phyloP scores from a whole-genome alignment of 2,888 invertebrate genomes.

The Drosophila stalkeri region DNA sequence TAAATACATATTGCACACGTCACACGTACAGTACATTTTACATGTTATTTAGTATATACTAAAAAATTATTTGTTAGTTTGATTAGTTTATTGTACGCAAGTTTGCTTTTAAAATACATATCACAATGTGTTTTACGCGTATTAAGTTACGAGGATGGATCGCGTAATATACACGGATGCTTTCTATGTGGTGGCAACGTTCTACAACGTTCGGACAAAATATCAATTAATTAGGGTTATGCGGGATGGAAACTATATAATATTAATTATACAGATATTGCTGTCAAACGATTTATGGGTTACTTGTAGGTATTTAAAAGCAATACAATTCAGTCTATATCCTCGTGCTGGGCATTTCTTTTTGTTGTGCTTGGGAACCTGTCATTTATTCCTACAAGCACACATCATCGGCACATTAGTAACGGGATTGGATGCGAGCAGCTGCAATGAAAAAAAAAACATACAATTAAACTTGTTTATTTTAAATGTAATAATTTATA shows the following conservation, averaged over 20 bases:
- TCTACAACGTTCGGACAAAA: constrained; percentile 33
- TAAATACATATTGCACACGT: constrained; percentile 33
- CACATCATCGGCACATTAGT: constrained; percentile 23
- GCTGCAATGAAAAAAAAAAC: not conserved
- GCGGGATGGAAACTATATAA: constrained; percentile 19
- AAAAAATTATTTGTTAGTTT: constrained; percentile 35
- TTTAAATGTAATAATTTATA: not conserved
- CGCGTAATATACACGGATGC: constrained; percentile 38
- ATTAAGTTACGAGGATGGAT: constrained; percentile 7
- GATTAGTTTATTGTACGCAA: constrained; percentile 46
- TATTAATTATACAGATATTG: constrained; percentile 15
- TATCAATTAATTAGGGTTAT: constrained; percentile 30
- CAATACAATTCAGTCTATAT: constrained; percentile 48
- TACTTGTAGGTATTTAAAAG: constrained; percentile 10
- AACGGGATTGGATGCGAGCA: constrained; percentile 46
- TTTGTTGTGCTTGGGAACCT: constrained; percentile 3
- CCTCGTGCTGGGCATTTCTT: constrained; percentile 25
- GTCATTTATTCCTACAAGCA: not conserved
- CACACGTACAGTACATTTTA: constrained; percentile 27
- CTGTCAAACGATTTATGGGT: constrained; percentile 7
- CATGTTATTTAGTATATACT: constrained; percentile 26
- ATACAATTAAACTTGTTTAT: not conserved
- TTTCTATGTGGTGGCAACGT: constrained; percentile 35
- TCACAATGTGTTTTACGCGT: constrained; percentile 57
- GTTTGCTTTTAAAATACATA: constrained; percentile 56